Conservation (phyloP, 2,113 vertebrate species). For the Erpornis zantholeuca region DNA sequence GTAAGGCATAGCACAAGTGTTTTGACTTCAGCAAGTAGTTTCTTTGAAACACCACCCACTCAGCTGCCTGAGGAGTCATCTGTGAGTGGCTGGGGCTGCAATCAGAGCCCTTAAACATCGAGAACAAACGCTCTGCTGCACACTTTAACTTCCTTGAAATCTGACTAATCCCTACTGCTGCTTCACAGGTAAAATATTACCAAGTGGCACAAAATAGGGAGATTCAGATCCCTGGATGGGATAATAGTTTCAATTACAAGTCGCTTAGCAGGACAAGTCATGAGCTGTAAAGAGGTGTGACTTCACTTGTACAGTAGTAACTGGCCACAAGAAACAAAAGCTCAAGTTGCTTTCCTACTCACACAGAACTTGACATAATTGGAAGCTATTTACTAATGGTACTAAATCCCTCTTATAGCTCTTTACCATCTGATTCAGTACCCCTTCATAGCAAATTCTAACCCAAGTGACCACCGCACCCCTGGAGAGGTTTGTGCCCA, state of each 20-base stretch:
- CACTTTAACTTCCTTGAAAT: background rate
- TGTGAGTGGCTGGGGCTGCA: background rate
- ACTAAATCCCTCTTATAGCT: background rate
- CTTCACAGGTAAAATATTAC: background rate
- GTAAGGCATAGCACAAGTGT: background rate
- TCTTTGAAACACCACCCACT: background rate
- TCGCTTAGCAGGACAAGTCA: background rate
- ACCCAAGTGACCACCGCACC: background rate
- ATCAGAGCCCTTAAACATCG: background rate
- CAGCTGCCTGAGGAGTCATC: background rate
- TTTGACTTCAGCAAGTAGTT: background rate
- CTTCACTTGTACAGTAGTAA: background rate
- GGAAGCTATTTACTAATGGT: background rate
- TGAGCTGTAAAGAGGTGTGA: background rate
- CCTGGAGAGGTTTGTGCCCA: background rate
- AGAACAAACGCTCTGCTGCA: background rate
- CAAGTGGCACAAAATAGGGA: background rate
- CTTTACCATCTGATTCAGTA: background rate
- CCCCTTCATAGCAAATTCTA: background rate
- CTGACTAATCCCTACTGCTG: background rate
- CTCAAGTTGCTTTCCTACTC: background rate
- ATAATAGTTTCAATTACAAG: background rate
- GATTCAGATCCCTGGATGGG: background rate
- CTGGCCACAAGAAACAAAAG: background rate
- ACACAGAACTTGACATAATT: background rate